Base-by-base conservation (phyloP, 2,113 vertebrate species). In the Herpetotheres cachinnans region DNA sequence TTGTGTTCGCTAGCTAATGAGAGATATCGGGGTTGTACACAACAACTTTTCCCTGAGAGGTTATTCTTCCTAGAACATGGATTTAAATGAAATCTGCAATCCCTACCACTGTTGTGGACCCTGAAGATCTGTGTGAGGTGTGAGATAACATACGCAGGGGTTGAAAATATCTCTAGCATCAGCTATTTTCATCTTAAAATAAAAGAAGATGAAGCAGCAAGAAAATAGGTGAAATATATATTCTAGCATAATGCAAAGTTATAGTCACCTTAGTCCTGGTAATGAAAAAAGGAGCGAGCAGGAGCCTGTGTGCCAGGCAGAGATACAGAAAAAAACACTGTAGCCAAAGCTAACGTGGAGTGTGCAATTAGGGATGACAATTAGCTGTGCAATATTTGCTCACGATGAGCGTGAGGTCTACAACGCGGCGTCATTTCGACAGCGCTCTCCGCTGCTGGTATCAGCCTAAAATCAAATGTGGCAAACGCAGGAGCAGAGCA, bases 1-100 rank as follows among this genome's bases (percentile, higher is more conserved):
- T 97, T 98, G 93, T 96, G 88, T 95, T 95, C 2, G 2, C 84
- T 69, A 89, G 94, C 95, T 97, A 98, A 98, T 97, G 97, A 98
- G 95, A 84, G 52, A 94, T 90, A 89, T 86, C 32, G 12, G 71
- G 34, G 86, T 93, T 80, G 58, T 72, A 94, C 93, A 95, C 97
- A 96, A 91, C 96, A 98, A 97, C 89, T 95, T 97, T 97, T 91
- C 81, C 79, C 88, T 96, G 89, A 0, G 10, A 82, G 50, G 27
- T 95, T 96, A 58, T 96, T 95, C 93, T 83, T 76, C 83, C 86
- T 19, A 77, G 66, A 89, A 92, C 47, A 17, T 13, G 62, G 81
- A 79, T 95, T 96, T 95, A 83, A 90, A 86, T 27, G 49, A 91
- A 87, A 82, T 80, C 65, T 52, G 16, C 40, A 32, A 40, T 67